Percentiles rank a stretch among this genome's conserved stretches.
These are phyloP conservation scores for Diorhabda carinulata DNA, from an alignment of 1,140 invertebrate species.

Conservation along the genomic window DNA sequence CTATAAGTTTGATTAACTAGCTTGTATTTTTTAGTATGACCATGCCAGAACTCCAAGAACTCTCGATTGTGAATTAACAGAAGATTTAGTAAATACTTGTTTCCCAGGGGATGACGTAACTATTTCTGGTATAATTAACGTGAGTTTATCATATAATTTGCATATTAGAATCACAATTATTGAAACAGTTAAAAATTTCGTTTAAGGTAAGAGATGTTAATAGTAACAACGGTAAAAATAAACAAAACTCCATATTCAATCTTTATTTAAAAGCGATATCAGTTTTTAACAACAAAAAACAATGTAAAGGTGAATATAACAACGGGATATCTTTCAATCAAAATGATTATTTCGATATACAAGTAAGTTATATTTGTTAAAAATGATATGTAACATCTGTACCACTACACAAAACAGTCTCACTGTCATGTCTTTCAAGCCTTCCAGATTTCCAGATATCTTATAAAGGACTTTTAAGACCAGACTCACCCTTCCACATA, in stretches of 20 bases:
- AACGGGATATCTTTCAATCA: constrained; percentile 58
- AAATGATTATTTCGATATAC: constrained; percentile 68
- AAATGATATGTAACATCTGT: no score
- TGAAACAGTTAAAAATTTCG: background rate
- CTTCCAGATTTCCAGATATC: no score
- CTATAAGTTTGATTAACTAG: no score
- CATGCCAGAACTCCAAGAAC: constrained; percentile 77
- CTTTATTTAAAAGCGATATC: constrained; percentile 77
- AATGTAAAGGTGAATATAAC: constrained; percentile 51
- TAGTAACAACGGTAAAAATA: constrained; percentile 47
- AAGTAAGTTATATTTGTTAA: constrained; percentile 48
- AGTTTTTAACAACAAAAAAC: constrained; percentile 63
- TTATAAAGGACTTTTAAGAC: no score
- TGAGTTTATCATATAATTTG: constrained; percentile 28
- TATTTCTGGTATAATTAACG: constrained; percentile 72
- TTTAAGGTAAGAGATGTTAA: constrained; percentile 31
- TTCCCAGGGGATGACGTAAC: constrained; percentile 86
- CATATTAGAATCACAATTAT: background rate
- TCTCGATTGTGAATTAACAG: constrained; percentile 80
- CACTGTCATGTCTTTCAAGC: no score
- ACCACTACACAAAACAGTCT: no score
- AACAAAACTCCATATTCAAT: constrained; percentile 57
- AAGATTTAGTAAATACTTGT: constrained; percentile 83
- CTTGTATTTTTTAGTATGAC: constrained; percentile 50
- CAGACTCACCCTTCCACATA: no score